phyloP scores from a whole-genome alignment of 2,113 vertebrate species.

The Conger conger region DNA sequence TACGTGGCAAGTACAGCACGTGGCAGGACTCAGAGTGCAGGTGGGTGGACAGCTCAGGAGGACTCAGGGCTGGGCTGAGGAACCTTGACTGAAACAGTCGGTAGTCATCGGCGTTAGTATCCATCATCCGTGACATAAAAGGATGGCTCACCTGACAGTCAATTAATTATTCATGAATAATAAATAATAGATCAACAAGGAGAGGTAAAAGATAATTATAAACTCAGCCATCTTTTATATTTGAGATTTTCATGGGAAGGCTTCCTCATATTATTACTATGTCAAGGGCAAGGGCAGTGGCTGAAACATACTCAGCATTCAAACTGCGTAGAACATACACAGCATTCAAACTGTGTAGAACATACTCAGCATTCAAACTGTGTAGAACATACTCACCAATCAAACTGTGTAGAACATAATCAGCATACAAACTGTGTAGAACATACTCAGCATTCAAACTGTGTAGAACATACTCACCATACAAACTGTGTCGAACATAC shows the following conservation, averaged over 20 bases:
- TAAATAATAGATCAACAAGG: constrained; percentile 3
- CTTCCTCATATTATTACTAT: not conserved
- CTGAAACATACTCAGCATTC: not conserved
- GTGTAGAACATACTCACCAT: no score
- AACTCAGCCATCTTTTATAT: not conserved
- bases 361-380: no score
- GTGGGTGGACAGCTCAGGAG: not conserved
- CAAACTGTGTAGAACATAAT: not conserved
- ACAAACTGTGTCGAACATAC: no score
- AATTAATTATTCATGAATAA: constrained; percentile 8
- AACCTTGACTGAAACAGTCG: not conserved
- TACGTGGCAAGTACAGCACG: not conserved
- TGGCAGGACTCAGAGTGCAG: not conserved
- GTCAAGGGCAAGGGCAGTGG: not conserved
- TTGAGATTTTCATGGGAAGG: not conserved
- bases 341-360: not conserved
- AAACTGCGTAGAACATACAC: not conserved
- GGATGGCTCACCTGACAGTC: not conserved
- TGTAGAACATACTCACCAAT: not conserved
- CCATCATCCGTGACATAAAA: not conserved
- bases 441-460: no score
- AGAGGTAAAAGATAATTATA: constrained; percentile 2
- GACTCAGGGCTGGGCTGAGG: not conserved
- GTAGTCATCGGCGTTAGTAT: not conserved
- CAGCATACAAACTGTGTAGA: not conserved